Evolutionary conservation across 2,888 invertebrate genomes (phyloP), one percentile per base, ranked within the genome.

Genomic region (Mechanitis messenoides): DNA sequence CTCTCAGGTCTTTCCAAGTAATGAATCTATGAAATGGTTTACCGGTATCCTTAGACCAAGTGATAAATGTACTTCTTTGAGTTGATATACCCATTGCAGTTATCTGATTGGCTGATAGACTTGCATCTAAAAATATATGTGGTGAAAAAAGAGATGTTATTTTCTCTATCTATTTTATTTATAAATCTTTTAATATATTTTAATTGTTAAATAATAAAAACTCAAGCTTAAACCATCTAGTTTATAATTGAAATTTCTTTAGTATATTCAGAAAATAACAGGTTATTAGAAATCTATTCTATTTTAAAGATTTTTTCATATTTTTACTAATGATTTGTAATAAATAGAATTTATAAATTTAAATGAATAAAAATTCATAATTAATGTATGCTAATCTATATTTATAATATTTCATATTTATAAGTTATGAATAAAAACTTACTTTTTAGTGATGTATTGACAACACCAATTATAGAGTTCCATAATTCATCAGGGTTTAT

Each of bases 1-100:
- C 95, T 60, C 97, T 91, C 65, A 95, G 78, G 81, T 98, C 98
- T 78, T 97, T 96, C 98, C 98, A 98, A 28, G 96, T 95, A 70
- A 97, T 94, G 71, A 97, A 95, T 71, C 94, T 94, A 80, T 96
- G 96, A 82, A 94, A 96, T 35, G 94, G 93, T 72, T 92, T 92
- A 1, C 95, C 94, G 11, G 94, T 95, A 56, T 89, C 84, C 73
- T 92, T 92, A 72, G 97, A 94, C 97, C 97, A 97, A 3, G 95
- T 95, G 1, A 95, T 92, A 78, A 97, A 96, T 45, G 95, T 95
- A 68, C 94, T 92, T 11, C 97, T 90, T 76, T 96, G 96, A 1
- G 95, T 94, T 0, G 96, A 94, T 72, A 98, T 93, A 2, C 96
- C 96, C 75, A 99, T 86, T 59, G 95, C 95, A 42, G 92, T 92